Evolutionary conservation across 2,797 vertebrate genomes (phyloP).

Genomic region (Pyrrhura leucotis): DNA sequence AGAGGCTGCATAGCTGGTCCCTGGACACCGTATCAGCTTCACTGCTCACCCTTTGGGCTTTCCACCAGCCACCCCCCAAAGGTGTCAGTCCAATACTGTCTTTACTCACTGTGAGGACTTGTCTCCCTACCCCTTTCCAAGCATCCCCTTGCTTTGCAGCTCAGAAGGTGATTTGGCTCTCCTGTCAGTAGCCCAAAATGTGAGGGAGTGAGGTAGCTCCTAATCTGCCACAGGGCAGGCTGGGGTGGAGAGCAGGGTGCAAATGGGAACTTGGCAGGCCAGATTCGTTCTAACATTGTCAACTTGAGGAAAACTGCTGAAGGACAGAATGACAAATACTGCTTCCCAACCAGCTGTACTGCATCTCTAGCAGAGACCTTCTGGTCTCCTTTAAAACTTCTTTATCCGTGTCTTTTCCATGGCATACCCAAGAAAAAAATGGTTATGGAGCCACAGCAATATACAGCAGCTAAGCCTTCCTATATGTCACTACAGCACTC

Average conservation of each 20-base stretch:
- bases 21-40: neutral
- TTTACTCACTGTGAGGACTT: neutral
- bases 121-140: neutral
- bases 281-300: neutral
- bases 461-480: rapidly evolving
- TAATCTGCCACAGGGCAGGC: neutral
- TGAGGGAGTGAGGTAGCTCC: neutral
- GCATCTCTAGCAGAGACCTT: neutral
- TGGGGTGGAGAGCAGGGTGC: neutral
- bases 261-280: neutral
- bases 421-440: neutral
- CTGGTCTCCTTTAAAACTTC: neutral
- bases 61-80: neutral
- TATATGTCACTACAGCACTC: neutral
- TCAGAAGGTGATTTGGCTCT: neutral
- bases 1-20: neutral
- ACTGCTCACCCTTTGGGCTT: neutral
- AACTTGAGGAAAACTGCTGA: neutral
- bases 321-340: neutral
- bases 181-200: neutral
- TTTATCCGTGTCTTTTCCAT: neutral
- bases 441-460: neutral
- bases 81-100: neutral
- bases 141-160: neutral
- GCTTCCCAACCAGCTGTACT: neutral